Base-by-base conservation (phyloP, 2,797 vertebrate genomes). In the Myripristis murdjan region DNA sequence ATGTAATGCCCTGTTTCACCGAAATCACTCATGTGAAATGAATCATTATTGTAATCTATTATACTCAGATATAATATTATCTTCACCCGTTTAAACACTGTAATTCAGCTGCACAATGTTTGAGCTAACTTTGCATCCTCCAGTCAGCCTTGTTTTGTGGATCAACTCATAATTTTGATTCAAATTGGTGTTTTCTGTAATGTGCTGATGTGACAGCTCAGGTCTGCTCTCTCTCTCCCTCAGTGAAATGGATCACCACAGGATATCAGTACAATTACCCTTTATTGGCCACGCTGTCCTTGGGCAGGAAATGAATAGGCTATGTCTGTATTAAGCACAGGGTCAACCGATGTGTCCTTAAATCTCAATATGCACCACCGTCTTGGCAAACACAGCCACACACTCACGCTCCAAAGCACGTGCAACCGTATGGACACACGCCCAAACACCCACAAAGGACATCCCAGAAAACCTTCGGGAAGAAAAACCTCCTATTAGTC, bases 261-360 rank as follows among this genome's bases (percentile, higher is more conserved):
- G 62, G 48, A 72, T 82, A 75, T 83, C 33, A 15, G 31, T 60
- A 73, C 82, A 82, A 87, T 87, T 85, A 82, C 71, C 71, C 67
- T 83, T 79, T 79, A 84, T 75, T 88, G 72, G 76, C 73, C 48
- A 52, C 53, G 66, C 46, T 68, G 85, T 86, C 91, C 91, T 92
- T 91, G 84, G 70, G 73, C 49, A 57, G 78, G 62, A 77, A 87
- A 84, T 81, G n/a, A 84, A 73, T 74, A 73, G n/a, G n/a, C n/a
- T n/a, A n/a, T 77, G 70, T 72, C 68, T 87, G 76, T 62, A 57
- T 85, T 88, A 76, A 75, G 60, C 72, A 31, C 73, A 57, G 79
- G 84, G 80, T 82, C 66, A 79, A 53, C 44, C 33, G 51, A 64
- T 64, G 61, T 74, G 86, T 84, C 87, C 85, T 90, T 91, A 85